phyloP scores from a whole-genome alignment of 2,888 invertebrate species.

The Exocentrus adspersus region DNA sequence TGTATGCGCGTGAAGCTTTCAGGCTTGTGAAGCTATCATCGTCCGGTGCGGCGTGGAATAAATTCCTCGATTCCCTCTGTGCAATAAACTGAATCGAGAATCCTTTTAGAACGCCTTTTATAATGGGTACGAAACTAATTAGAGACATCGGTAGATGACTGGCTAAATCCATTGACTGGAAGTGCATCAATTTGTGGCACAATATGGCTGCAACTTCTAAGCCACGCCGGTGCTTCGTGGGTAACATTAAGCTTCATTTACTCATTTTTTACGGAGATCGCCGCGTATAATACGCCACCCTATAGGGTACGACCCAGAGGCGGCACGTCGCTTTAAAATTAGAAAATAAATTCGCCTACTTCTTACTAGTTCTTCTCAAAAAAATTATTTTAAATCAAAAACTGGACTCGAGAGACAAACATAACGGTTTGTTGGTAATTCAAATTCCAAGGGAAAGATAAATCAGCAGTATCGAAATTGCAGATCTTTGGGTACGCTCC shows the following conservation, averaged over 20 bases:
- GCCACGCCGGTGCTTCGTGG: neutral
- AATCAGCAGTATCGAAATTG: too few species aligned
- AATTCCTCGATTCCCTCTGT: neutral
- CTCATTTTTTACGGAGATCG: neutral
- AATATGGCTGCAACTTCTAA: neutral
- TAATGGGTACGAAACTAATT: neutral
- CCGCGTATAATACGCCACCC: conserved; percentile 4
- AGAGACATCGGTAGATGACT: neutral
- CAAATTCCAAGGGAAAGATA: too few species aligned
- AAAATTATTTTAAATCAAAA: too few species aligned
- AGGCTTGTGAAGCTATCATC: too few species aligned
- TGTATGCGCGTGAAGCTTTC: too few species aligned
- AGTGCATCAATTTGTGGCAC: neutral
- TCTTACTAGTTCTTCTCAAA: too few species aligned
- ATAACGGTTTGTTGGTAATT: too few species aligned
- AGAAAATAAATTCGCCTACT: too few species aligned
- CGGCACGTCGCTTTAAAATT: too few species aligned
- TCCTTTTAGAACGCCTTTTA: neutral
- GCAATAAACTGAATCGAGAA: neutral
- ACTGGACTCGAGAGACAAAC: too few species aligned
- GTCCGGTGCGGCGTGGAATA: too few species aligned
- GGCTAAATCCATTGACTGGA: neutral
- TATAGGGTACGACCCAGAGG: neutral
- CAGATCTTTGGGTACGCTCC: too few species aligned
- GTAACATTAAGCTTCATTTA: conserved; percentile 2